A percentile compares a stretch with the other conserved stretches of the same genome.
Conservation (phyloP, 2,888 invertebrate species). For the Scaptomyza polygonia region DNA sequence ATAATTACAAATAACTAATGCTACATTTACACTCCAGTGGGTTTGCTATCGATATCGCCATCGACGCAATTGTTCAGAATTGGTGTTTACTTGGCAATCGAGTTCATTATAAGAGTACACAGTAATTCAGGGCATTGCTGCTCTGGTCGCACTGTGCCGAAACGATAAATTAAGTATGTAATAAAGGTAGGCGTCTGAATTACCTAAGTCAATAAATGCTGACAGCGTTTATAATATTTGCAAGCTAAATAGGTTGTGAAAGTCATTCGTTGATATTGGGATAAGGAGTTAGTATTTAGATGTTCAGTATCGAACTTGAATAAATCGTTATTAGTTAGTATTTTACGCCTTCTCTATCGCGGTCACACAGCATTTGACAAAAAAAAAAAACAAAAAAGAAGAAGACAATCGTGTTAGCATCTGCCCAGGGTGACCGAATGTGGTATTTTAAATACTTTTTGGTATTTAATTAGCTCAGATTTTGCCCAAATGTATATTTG, state of each 20-base stretch:
- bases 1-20: conserved; percentile 16
- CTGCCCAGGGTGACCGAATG: too few species aligned
- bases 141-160: conserved; percentile 13
- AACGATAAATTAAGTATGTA: neutral
- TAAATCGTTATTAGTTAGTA: conserved; percentile 3
- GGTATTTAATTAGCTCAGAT: too few species aligned
- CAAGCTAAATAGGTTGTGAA: neutral
- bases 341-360: neutral
- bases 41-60: too few species aligned
- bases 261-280: too few species aligned
- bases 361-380: conserved; percentile 23
- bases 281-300: neutral
- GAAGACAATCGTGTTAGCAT: conserved; percentile 29
- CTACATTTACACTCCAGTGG: too few species aligned
- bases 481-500: too few species aligned
- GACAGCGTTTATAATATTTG: too few species aligned
- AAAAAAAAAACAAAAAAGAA: conserved; percentile 46
- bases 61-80: too few species aligned
- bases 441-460: too few species aligned
- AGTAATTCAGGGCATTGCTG: neutral
- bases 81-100: conserved; percentile 15
- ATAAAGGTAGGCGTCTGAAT: too few species aligned
- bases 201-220: neutral
- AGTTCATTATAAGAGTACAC: neutral
- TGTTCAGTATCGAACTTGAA: too few species aligned